A percentile compares a stretch with the other conserved stretches of the same genome.
Evolutionary conservation across 1,140 invertebrate species (phyloP).

Genomic region (Linepithema humile): DNA sequence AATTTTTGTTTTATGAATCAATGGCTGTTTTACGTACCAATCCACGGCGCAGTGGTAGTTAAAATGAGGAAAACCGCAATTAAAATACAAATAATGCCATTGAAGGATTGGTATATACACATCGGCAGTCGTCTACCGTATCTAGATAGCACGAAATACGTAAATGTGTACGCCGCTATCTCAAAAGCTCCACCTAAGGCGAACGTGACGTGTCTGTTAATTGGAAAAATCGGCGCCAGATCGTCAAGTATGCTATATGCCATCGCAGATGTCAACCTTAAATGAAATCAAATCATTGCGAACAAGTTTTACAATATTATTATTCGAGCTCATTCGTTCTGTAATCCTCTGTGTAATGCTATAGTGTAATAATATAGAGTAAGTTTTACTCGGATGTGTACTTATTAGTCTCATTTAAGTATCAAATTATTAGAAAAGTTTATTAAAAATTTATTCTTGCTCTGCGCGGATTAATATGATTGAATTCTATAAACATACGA

Average conservation of each 20-base stretch:
- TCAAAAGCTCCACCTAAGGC: slow-evolving; percentile 76
- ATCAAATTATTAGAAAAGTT: no score
- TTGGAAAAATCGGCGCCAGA: slow-evolving; percentile 70
- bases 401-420: no score
- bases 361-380: neutral
- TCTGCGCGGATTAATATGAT: no score
- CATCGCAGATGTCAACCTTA: slow-evolving; percentile 78
- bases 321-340: neutral
- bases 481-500: neutral
- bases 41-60: neutral
- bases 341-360: neutral
- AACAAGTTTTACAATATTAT: neutral
- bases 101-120: slow-evolving; percentile 68
- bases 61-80: slow-evolving; percentile 66
- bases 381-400: no score
- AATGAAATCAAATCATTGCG: slow-evolving; percentile 33
- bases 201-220: slow-evolving; percentile 79
- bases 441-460: no score
- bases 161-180: slow-evolving; percentile 73
- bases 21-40: slow-evolving; percentile 38
- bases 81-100: slow-evolving; percentile 74
- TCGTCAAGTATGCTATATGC: slow-evolving; percentile 71
- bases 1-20: no score
- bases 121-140: slow-evolving; percentile 73
- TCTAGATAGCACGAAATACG: slow-evolving; percentile 76